Base-by-base conservation (phyloP, 2,113 vertebrate species). In the Typhlomys cinereus region DNA sequence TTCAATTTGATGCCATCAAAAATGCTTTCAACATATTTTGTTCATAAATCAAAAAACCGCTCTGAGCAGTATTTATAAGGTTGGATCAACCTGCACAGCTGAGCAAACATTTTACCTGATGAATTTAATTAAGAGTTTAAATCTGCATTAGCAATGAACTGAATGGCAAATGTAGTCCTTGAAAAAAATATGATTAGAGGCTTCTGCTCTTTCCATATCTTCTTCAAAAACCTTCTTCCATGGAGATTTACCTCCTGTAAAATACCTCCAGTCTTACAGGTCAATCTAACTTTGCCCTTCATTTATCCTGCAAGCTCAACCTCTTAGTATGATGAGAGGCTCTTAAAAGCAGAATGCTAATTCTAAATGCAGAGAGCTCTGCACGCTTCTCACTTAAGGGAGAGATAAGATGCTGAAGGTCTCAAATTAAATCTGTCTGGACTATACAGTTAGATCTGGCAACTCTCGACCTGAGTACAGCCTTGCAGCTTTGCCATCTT, bases 51-150 rank as follows among this genome's bases (percentile, higher is more conserved):
- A 69, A 92, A 94, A 59, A 61, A 5, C 50, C 61, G 18, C 23
- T 95, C 5, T 31, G 36, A 74, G 70, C 31, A 64, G 64, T 39
- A 71, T 74, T 79, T 92, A 36, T 75, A 79, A 93, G 59, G 92
- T 88, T 92, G 79, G 48, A 89, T 86, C 59, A 86, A 59, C 31
- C 39, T 90, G 11, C 46, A 90, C 31, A 94, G 79, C 86, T 95
- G 57, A 90, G 23, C 64, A 94, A 93, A 86, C 75, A 93, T 92
- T 90, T 92, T 81, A 70, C 73, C 57, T 94, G 75, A 83, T 75
- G 34, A 61, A 88, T 89, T 88, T 92, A 41, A 89, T 93, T 88
- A 88, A 87, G 73, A 88, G 29, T 78, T 85, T n/a, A 85, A 93
- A 75, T 95, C 74, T 85, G 54, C 29, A 59, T 92, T 57, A 88